phyloP scores from a whole-genome alignment of 2,113 vertebrate genomes.

The Poeciliopsis retropinna region DNA sequence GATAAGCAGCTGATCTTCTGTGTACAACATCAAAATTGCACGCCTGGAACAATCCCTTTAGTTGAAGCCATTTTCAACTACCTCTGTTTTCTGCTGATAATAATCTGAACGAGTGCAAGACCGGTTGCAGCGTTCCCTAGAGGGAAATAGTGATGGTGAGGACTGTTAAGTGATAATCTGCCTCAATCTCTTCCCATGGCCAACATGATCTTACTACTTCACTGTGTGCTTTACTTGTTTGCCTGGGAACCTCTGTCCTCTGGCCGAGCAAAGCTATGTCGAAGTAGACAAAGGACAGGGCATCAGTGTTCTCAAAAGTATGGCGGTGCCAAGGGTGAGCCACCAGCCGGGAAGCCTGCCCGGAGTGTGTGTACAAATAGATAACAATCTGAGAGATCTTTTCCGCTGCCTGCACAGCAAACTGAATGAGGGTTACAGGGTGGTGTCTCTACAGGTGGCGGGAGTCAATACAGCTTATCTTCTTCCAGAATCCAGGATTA shows the following conservation, averaged over 20 bases:
- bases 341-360: slow-evolving; percentile 66
- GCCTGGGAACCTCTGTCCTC: slow-evolving; percentile 56
- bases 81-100: slow-evolving; percentile 51
- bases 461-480: slow-evolving; percentile 29
- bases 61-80: slow-evolving; percentile 45
- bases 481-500: slow-evolving; percentile 39
- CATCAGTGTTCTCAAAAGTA: slow-evolving; percentile 34
- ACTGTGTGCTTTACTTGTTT: slow-evolving; percentile 59
- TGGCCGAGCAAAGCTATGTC: slow-evolving; percentile 52
- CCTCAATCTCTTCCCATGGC: slow-evolving; percentile 76
- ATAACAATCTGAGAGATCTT: slow-evolving; percentile 60
- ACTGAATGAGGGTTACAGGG: slow-evolving; percentile 28
- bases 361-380: slow-evolving; percentile 65
- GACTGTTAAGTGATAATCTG: slow-evolving; percentile 74
- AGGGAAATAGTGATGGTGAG: slow-evolving; percentile 71
- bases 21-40: slow-evolving; percentile 46
- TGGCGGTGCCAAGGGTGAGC: slow-evolving; percentile 59
- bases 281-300: slow-evolving; percentile 61
- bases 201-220: slow-evolving; percentile 80
- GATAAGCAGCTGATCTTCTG: slow-evolving; percentile 43
- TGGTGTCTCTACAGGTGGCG: slow-evolving; percentile 50
- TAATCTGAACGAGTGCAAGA: slow-evolving; percentile 63
- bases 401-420: slow-evolving; percentile 11
- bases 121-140: slow-evolving; percentile 64
- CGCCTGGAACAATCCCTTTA: slow-evolving; percentile 57